A percentile compares a stretch with the other conserved stretches of the same genome.
Evolutionary conservation across 64 coral and sea anemone species (phyloP).

Genomic region (Montipora capricornis): DNA sequence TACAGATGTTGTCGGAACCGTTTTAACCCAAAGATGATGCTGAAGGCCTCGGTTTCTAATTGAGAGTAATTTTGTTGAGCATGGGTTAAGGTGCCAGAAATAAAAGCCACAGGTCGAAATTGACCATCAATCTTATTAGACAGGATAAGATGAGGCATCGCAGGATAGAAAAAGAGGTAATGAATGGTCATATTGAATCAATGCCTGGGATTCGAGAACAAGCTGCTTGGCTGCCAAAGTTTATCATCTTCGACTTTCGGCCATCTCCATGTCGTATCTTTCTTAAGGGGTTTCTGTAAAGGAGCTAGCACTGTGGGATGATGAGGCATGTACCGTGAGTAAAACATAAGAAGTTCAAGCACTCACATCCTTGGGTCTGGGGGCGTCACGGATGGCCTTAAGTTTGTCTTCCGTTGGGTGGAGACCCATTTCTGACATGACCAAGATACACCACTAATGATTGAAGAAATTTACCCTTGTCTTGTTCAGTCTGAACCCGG

Average conservation of each 20-base stretch:
- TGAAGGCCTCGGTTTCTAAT: constrained; percentile 50
- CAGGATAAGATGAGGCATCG: constrained; percentile 67
- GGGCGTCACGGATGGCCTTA: background rate
- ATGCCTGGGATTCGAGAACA: constrained; percentile 59
- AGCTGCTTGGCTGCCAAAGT: constrained; percentile 49
- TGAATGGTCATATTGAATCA: constrained; percentile 64
- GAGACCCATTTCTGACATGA: constrained; percentile 32
- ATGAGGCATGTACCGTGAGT: constrained; percentile 42
- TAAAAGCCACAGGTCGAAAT: constrained; percentile 39
- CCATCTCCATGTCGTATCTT: constrained; percentile 24
- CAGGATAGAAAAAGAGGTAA: constrained; percentile 39
- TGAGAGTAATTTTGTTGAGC: constrained; percentile 67
- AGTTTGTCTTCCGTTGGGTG: constrained; percentile 55
- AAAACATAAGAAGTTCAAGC: background rate
- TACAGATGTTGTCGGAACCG: constrained; percentile 55
- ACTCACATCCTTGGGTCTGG: constrained; percentile 38
- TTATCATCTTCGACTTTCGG: constrained; percentile 42
- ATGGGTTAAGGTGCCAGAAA: constrained; percentile 39
- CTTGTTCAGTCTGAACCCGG: no score
- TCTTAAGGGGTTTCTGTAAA: constrained; percentile 25
- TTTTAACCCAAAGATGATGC: constrained; percentile 64
- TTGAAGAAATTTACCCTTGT: background rate
- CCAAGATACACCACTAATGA: constrained; percentile 35
- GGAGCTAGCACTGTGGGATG: constrained; percentile 61
- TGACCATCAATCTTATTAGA: constrained; percentile 70